phyloP scores from a whole-genome alignment of 1,140 invertebrate species.

The Teleogryllus occipitalis region DNA sequence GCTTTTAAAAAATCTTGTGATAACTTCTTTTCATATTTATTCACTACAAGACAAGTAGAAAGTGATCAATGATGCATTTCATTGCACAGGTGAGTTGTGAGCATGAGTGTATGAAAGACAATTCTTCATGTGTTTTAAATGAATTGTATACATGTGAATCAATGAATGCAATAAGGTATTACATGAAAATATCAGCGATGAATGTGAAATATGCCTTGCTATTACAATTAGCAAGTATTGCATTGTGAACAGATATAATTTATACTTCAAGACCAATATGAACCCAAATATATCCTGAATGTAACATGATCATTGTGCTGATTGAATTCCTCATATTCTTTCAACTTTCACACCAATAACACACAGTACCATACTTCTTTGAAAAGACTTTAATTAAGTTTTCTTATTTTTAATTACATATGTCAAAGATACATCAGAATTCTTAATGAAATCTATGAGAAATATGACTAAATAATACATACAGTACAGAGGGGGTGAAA shows the following conservation, averaged over 20 bases:
- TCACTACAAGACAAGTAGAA: not conserved
- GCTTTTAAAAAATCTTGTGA: conserved; percentile 5
- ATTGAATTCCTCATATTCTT: not conserved
- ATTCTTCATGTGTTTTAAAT: not conserved
- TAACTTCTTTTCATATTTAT: conserved; percentile 6
- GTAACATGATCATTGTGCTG: not conserved
- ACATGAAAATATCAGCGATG: not conserved
- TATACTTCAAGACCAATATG: conserved; percentile 5
- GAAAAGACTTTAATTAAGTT: too few species aligned
- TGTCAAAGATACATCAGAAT: too few species aligned
- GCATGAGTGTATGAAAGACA: not conserved
- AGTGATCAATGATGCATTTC: not conserved
- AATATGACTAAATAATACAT: too few species aligned
- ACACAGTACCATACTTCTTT: too few species aligned
- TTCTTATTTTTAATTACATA: too few species aligned
- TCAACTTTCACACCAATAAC: too few species aligned
- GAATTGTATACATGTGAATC: not conserved
- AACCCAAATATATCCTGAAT: not conserved
- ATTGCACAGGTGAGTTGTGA: not conserved
- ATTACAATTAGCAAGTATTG: not conserved
- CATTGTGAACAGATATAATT: conserved; percentile 1
- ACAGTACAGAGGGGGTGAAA: too few species aligned
- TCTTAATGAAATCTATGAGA: too few species aligned
- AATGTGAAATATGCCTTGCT: not conserved
- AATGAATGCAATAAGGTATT: not conserved